Evolutionary conservation across 2,888 invertebrate species (phyloP).

Genomic region (Callosobruchus maculatus): DNA sequence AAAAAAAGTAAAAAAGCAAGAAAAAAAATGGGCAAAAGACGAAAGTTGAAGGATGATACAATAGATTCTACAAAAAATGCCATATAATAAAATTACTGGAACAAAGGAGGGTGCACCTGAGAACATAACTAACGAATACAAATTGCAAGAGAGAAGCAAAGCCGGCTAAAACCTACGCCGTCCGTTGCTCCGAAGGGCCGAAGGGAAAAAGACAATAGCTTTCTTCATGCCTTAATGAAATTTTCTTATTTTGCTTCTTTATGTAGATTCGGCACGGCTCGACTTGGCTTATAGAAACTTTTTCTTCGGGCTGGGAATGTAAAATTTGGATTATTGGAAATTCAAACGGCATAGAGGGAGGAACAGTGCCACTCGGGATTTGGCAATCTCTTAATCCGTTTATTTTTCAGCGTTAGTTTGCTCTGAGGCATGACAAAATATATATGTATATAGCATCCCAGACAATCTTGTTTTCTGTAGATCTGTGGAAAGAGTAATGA

Average conservation of each 20-base stretch:
- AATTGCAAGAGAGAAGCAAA: not conserved
- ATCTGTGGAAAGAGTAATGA: too few species aligned
- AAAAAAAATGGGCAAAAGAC: too few species aligned
- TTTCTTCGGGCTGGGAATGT: not conserved
- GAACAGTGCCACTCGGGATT: not conserved
- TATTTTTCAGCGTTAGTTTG: not conserved
- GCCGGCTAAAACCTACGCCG: not conserved
- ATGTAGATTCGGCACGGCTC: not conserved
- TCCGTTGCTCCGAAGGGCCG: not conserved
- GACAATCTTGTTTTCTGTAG: too few species aligned
- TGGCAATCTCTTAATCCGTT: not conserved
- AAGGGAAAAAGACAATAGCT: constrained; percentile 15
- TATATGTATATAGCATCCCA: too few species aligned
- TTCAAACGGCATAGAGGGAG: not conserved
- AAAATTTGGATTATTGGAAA: not conserved
- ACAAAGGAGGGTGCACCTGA: not conserved
- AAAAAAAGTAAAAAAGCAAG: too few species aligned
- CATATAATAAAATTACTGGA: not conserved
- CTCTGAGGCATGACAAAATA: not conserved
- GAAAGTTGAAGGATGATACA: too few species aligned
- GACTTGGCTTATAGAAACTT: not conserved
- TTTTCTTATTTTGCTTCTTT: constrained; percentile 15
- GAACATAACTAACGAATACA: not conserved
- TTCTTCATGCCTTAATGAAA: constrained; percentile 14
- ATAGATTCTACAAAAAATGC: not conserved